phyloP scores from a whole-genome alignment of 2,113 vertebrate genomes.

The Anguilla japonica region DNA sequence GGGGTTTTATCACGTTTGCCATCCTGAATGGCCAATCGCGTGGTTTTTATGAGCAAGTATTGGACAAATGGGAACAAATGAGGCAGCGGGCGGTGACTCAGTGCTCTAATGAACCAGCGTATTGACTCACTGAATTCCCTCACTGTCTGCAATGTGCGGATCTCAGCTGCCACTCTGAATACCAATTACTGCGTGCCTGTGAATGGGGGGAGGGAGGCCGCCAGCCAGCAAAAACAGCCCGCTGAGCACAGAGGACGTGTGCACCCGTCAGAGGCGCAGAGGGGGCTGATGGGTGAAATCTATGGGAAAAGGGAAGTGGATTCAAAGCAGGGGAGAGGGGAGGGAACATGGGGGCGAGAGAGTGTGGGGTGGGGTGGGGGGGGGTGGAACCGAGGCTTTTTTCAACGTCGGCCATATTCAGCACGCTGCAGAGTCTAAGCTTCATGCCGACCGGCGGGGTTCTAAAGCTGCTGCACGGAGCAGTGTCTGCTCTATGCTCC shows the following conservation, averaged over 20 bases:
- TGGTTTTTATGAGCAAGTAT: conserved; percentile 75
- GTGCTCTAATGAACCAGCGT: conserved; percentile 78
- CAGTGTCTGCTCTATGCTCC: background rate
- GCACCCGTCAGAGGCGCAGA: conserved; percentile 29
- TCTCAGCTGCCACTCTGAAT: conserved; percentile 79
- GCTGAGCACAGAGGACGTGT: conserved; percentile 28
- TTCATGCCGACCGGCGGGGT: background rate
- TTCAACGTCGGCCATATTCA: background rate
- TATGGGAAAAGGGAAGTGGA: conserved; percentile 24
- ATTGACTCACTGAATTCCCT: conserved; percentile 77
- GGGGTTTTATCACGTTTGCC: conserved; percentile 56
- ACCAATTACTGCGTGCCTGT: conserved; percentile 73
- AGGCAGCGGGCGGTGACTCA: conserved; percentile 77
- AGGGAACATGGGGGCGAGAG: conserved; percentile 17
- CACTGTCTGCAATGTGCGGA: conserved; percentile 72
- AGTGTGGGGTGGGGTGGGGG: conserved; percentile 20
- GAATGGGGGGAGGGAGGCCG: conserved; percentile 45
- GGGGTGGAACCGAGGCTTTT: conserved; percentile 20
- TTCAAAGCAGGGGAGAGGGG: conserved; percentile 23
- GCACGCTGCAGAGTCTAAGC: background rate
- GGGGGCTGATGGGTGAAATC: conserved; percentile 26
- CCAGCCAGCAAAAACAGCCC: conserved; percentile 18
- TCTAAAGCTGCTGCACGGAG: too few relatives aligned
- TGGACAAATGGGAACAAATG: conserved; percentile 81
- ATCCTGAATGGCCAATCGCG: conserved; percentile 61